Percentiles rank a stretch among this genome's conserved stretches.
Conservation (phyloP, 1,140 invertebrate species). For the Papilio polyxenes region DNA sequence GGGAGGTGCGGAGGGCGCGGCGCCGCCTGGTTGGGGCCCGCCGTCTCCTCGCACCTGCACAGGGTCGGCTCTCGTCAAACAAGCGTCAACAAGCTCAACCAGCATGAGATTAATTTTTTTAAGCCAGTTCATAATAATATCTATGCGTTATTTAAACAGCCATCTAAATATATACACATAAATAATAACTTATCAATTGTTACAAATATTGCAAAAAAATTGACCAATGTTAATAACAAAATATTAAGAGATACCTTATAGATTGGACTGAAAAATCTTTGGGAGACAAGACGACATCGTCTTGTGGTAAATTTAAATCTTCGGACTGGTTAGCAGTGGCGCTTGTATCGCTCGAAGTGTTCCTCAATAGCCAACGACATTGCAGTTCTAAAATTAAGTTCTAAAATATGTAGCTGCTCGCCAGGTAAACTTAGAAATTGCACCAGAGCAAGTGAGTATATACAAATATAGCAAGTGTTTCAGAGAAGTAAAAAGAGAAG, state of each 20-base stretch:
- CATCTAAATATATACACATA: neutral
- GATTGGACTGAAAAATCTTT: neutral
- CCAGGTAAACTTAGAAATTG: too few species aligned
- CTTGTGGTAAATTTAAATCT: neutral
- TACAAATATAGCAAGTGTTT: neutral
- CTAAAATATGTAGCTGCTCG: neutral
- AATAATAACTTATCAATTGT: neutral
- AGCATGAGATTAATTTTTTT: too few species aligned
- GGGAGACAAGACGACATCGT: neutral
- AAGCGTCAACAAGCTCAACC: too few species aligned
- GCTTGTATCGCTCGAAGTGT: neutral
- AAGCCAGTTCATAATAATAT: neutral
- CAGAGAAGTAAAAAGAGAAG: too few species aligned
- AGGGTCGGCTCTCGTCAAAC: neutral
- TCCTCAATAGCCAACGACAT: neutral
- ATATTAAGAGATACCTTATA: neutral
- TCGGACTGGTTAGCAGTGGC: neutral
- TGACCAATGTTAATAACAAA: too few species aligned
- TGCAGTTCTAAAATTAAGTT: neutral
- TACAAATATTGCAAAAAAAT: too few species aligned
- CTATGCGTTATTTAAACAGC: neutral
- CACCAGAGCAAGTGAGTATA: neutral
- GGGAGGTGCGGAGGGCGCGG: slow-evolving; percentile 11
- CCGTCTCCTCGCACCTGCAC: too few species aligned
- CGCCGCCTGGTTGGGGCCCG: too few species aligned